Conservation (phyloP, 2,888 invertebrate genomes). For the Plebejus argus region DNA sequence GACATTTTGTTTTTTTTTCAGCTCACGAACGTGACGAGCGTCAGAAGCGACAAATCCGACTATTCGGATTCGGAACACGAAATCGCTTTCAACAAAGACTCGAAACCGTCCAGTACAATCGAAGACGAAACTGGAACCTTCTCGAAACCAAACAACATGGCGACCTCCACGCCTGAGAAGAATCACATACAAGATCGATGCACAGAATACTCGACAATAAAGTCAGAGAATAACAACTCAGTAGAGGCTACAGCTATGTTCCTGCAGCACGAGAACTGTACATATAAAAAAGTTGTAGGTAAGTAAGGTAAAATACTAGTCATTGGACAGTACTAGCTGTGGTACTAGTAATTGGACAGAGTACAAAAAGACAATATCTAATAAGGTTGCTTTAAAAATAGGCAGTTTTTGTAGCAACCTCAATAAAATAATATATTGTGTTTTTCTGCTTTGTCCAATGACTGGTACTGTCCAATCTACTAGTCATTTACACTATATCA, state of each 20-base stretch:
- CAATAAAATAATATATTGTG: no score
- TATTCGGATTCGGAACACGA: conserved; percentile 57
- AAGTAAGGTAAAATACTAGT: no score
- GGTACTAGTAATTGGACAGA: no score
- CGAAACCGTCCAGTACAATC: conserved; percentile 30
- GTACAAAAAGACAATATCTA: no score
- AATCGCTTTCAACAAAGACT: conserved; percentile 32
- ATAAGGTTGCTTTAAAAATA: no score
- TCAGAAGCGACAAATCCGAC: conserved; percentile 57
- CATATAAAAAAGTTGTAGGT: not conserved
- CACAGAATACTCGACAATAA: conserved; percentile 35
- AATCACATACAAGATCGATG: conserved; percentile 32
- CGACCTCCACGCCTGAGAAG: conserved; percentile 49
- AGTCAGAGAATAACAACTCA: conserved; percentile 36
- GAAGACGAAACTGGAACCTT: conserved; percentile 30
- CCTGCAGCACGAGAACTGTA: conserved; percentile 47
- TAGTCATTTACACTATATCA: no score
- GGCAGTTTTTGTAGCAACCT: no score
- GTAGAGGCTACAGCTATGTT: conserved; percentile 49
- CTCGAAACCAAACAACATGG: conserved; percentile 32
- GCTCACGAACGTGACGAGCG: conserved; percentile 62
- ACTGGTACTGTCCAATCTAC: no score
- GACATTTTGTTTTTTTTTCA: conserved; percentile 47
- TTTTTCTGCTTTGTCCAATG: no score
- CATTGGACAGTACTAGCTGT: no score